A percentile compares a stretch with the other conserved stretches of the same genome.
These are phyloP conservation scores for Bombus difficillimus DNA, from an alignment of 1,140 invertebrate genomes.

Conservation along the genomic window DNA sequence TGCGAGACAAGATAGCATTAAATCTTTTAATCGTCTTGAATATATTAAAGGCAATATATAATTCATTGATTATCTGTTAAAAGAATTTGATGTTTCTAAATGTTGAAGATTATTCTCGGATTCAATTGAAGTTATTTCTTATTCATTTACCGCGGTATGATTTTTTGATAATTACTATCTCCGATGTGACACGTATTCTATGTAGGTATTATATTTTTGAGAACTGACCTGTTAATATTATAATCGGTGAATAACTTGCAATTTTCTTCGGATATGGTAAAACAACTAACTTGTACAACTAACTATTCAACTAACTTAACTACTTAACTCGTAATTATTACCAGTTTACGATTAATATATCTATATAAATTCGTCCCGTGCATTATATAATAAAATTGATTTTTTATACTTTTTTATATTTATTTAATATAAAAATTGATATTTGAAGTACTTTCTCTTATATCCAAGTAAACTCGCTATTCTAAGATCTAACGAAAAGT, in stretches of 20 bases:
- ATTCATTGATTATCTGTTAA: not conserved
- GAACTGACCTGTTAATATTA: not conserved
- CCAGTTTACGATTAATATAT: not conserved
- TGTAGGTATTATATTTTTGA: not conserved
- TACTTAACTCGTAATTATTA: not conserved
- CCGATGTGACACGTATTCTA: not conserved
- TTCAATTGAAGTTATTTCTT: not conserved
- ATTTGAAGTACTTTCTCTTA: not conserved
- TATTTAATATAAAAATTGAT: not conserved
- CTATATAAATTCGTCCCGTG: not conserved
- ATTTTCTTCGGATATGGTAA: not conserved
- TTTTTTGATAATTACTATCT: not conserved
- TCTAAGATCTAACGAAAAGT: slow-evolving; percentile 51
- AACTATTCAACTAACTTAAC: too few species aligned
- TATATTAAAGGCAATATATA: not conserved
- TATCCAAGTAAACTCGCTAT: not conserved
- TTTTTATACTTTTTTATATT: not conserved
- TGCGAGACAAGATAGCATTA: too few species aligned
- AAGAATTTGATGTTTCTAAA: not conserved
- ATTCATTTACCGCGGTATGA: not conserved
- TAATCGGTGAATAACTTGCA: not conserved
- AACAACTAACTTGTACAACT: too few species aligned
- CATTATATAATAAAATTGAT: too few species aligned
- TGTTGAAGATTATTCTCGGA: not conserved
- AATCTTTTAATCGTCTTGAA: not conserved